phyloP scores from a whole-genome alignment of 2,113 vertebrate genomes.

The Noturus placidus region DNA sequence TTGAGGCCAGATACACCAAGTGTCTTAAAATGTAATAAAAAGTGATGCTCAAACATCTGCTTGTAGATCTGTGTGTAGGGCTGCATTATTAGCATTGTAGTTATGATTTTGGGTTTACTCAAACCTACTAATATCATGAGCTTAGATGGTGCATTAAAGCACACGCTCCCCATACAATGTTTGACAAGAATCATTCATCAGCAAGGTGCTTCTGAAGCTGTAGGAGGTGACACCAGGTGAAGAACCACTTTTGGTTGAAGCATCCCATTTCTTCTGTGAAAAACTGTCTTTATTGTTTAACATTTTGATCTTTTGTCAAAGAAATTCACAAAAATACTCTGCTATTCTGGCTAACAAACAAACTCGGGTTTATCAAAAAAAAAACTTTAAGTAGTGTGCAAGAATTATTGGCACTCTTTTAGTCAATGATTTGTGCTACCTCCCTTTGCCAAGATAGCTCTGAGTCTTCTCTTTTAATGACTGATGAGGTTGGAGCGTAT shows the following conservation, averaged over 20 bases:
- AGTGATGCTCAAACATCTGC: neutral
- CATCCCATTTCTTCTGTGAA: neutral
- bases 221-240: neutral
- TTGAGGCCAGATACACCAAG: slow-evolving; percentile 59
- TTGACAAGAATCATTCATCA: neutral
- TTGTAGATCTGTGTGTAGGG: slow-evolving; percentile 8
- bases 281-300: no score
- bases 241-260: neutral
- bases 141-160: neutral
- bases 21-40: slow-evolving; percentile 61
- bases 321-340: no score
- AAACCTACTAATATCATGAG: neutral
- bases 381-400: no score
- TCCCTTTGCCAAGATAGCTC: no score
- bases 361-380: no score
- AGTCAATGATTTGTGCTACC: no score
- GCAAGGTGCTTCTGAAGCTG: neutral
- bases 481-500: no score
- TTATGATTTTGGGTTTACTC: neutral
- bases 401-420: no score
- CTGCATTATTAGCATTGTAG: neutral
- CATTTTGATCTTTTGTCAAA: no score
- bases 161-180: neutral
- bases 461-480: no score
- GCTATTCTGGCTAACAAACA: no score